Evolutionary conservation across 2,888 invertebrate genomes (phyloP).

Genomic region (Anagyrus pseudococci): DNA sequence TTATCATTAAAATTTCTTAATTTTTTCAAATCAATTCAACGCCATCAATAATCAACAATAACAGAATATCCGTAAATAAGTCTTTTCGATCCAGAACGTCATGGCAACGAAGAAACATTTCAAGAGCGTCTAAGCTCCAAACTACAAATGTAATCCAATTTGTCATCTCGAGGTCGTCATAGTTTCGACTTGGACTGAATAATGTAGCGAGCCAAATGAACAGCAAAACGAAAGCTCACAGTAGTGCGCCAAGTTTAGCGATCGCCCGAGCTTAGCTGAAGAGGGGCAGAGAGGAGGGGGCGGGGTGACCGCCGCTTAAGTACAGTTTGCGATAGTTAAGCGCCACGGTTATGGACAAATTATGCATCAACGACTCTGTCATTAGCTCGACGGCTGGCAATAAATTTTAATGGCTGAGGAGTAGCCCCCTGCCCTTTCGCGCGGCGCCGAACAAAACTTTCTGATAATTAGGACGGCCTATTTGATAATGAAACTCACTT

Average conservation of each 20-base stretch:
- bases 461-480: conserved; percentile 19
- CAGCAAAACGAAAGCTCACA: conserved; percentile 29
- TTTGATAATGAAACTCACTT: not conserved
- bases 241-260: conserved; percentile 21
- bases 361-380: conserved; percentile 36
- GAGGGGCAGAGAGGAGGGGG: conserved; percentile 22
- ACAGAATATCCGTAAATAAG: too few relatives aligned
- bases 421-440: not conserved
- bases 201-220: conserved; percentile 27
- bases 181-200: conserved; percentile 25
- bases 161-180: not conserved
- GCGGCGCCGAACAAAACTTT: not conserved
- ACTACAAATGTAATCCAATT: conserved; percentile 16
- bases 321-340: conserved; percentile 34
- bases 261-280: too few relatives aligned
- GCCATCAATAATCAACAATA: too few relatives aligned
- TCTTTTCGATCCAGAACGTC: too few relatives aligned
- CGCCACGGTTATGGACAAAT: conserved; percentile 31
- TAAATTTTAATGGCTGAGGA: conserved; percentile 25
- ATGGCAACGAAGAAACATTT: too few relatives aligned
- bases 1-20: too few relatives aligned
- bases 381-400: conserved; percentile 26
- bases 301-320: conserved; percentile 36
- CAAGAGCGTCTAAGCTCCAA: too few relatives aligned
- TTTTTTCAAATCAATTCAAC: too few relatives aligned